Conservation (phyloP, 2,888 invertebrate genomes). For the Andrena hattorfiana region DNA sequence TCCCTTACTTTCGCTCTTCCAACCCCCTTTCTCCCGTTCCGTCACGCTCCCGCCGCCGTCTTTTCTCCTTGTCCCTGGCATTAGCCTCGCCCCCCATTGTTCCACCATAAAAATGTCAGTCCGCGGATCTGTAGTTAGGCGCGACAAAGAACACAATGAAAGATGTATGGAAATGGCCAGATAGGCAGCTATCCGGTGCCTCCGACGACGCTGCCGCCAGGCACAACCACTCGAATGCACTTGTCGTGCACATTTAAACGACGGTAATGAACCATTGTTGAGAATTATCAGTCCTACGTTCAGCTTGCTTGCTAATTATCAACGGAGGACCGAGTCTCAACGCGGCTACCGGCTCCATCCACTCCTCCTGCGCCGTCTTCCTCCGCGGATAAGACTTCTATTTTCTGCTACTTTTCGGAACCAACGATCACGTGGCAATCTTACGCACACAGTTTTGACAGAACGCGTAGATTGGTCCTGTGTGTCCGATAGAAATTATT, state of each 20-base stretch:
- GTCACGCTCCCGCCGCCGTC: slow-evolving; percentile 39
- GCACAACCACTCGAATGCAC: slow-evolving; percentile 81
- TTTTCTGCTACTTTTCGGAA: not conserved
- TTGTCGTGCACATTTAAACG: slow-evolving; percentile 83
- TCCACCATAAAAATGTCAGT: slow-evolving; percentile 83
- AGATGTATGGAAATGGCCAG: slow-evolving; percentile 83
- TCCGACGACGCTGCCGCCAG: slow-evolving; percentile 57
- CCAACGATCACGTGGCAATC: not conserved
- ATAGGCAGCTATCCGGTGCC: slow-evolving; percentile 72
- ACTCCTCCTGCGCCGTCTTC: slow-evolving; percentile 24
- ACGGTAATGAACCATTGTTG: slow-evolving; percentile 83
- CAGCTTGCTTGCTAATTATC: slow-evolving; percentile 71
- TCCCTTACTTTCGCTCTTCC: slow-evolving; percentile 33
- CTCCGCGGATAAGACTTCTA: slow-evolving; percentile 10
- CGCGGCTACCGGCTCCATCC: slow-evolving; percentile 40
- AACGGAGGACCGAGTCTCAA: slow-evolving; percentile 58
- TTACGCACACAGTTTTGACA: not conserved
- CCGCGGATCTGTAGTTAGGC: slow-evolving; percentile 82
- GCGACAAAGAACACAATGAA: slow-evolving; percentile 82
- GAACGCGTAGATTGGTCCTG: not conserved
- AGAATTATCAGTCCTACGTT: slow-evolving; percentile 81
- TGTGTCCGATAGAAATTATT: not conserved
- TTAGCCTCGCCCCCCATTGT: slow-evolving; percentile 79
- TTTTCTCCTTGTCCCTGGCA: slow-evolving; percentile 54
- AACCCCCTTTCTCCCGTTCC: slow-evolving; percentile 20